Base-by-base conservation (phyloP, 2,113 vertebrate species). In the Heterotis niloticus region DNA sequence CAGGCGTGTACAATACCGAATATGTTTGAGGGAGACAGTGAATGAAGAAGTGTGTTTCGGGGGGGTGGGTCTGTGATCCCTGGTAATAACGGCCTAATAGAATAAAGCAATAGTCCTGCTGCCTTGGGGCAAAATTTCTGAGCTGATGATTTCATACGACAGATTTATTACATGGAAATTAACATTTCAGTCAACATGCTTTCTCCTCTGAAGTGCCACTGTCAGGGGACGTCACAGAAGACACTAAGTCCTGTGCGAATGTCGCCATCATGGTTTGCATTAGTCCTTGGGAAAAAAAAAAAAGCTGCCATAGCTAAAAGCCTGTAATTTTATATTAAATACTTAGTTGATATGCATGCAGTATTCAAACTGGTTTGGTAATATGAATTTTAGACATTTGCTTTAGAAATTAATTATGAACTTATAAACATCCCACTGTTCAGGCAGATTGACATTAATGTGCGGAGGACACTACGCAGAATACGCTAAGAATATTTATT, bases 81-180 rank as follows among this genome's bases (percentile, higher is more conserved):
- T 91, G 88, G 89, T 92, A 92, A 92, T 93, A 93, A 93, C 90
- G 88, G 91, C 88, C 89, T 93, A 93, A 93, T 93, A 93, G 92
- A 93, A 93, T 93, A 92, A 93, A 92, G 90, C 90, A 92, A 93
- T 92, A 92, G 92, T 51, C 34, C 85, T 78, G 82, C 77, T 75
- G 91, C 92, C 92, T 91, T 84, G 0, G 88, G 92, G 88, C 85
- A n/a, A 87, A 79, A 83, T 88, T 86, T 84, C 88, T 81, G 84
- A 88, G 86, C 89, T 87, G 87, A 90, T 88, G 86, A 89, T 89
- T 92, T 90, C 90, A 91, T 89, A 91, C 87, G 70, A 87, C 86
- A 91, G 89, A 93, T 92, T 91, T 91, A 91, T 92, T 85, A 83
- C 84, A 88, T 90, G 81, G 81, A 91, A 90, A 92, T 92, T 91